Percentiles rank a stretch among this genome's conserved stretches.
Evolutionary conservation across 1,140 invertebrate species (phyloP).

Genomic region (Planococcus citri): DNA sequence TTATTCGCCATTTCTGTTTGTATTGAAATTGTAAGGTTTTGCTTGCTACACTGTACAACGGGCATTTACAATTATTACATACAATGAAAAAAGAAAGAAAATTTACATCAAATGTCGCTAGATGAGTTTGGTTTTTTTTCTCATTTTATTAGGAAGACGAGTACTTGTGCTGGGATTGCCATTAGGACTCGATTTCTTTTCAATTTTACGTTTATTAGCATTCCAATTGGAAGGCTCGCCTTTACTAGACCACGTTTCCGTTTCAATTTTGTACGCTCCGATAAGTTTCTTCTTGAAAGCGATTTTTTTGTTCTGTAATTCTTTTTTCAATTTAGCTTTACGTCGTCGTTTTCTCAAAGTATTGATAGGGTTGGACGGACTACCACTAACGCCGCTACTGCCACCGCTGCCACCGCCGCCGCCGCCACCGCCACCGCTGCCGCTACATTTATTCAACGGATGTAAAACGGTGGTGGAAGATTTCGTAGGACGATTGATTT

Average conservation of each 20-base stretch:
- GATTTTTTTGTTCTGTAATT: neutral
- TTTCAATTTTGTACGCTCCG: neutral
- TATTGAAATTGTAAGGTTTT: no score
- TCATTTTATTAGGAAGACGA: neutral
- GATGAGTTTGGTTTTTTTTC: slow-evolving; percentile 1
- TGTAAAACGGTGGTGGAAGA: neutral
- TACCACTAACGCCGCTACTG: no score
- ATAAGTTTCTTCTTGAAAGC: neutral
- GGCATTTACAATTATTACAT: neutral
- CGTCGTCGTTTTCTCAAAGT: neutral
- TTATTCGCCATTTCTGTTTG: no score
- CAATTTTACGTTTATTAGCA: slow-evolving; percentile 15
- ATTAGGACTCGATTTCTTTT: neutral
- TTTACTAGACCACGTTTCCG: neutral
- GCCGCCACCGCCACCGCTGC: no score
- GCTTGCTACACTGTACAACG: no score
- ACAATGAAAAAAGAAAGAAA: neutral
- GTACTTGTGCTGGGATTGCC: neutral
- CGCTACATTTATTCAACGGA: neutral
- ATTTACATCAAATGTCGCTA: no score
- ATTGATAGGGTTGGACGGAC: neutral
- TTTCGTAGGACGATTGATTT: neutral
- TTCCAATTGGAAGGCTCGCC: slow-evolving; percentile 1
- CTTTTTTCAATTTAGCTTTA: neutral
- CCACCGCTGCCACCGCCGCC: no score